Base-by-base conservation (phyloP, 1,140 invertebrate species). In the Ostrea denselamellosa region DNA sequence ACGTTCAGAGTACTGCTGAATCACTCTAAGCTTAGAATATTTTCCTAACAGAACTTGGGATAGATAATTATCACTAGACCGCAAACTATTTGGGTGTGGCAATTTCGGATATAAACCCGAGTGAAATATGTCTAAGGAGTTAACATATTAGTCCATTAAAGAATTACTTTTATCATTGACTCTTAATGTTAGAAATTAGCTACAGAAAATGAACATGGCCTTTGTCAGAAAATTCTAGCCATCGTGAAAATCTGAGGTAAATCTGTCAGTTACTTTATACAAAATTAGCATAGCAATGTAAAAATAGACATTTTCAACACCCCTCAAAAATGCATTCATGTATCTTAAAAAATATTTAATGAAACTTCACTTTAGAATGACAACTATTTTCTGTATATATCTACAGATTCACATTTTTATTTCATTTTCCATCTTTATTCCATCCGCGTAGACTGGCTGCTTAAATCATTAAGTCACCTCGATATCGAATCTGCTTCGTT, bases 401-500 rank as follows among this genome's bases (percentile, higher is more conserved):
- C 34, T 5, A 44, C 34, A 44, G 34, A 44, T 44, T 44, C 34
- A 44, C 34, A 44, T 44, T 44, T 44, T 44, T 5, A 44, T 62
- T 17, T 19, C n/a, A n/a, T 62, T 62, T 17, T 19, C 56, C 19
- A 9, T 58, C 8, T 58, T 58, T 58, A 44, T 44, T 44, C 34
- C 34, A 44, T 62, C 17, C n/a, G 14, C 56, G 9, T 17, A 34
- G 68, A 28, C 68, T 28, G 68, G 9, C 68, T 77, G 68, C 12
- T 77, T 25, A 34, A 25, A 77, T 77, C 68, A 77, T 77, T 77
- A 77, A 77, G 68, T 77, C 22, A 25, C 28, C 22, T 77, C 25
- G 68, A 77, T 77, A 77, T 77, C 28, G 68, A 5, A 77, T 77
- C 68, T 28, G 68, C 68, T 28, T 5, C 68, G 22, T 28, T 28